phyloP scores from a whole-genome alignment of 2,888 invertebrate species.

The Strigamia transsilvanica region DNA sequence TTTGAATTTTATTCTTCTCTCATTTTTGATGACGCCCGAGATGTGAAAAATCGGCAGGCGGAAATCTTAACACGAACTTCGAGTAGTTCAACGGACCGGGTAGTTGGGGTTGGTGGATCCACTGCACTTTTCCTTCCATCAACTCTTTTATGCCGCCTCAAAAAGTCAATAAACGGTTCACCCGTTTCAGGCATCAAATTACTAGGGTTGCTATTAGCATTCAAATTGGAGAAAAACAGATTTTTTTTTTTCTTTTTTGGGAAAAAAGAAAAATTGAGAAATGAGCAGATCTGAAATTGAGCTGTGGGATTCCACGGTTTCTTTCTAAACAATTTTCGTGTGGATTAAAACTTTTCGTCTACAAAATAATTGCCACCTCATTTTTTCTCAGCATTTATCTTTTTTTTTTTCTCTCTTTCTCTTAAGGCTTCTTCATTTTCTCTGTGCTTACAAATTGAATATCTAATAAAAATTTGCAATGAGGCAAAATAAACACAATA shows the following conservation, averaged over 20 bases:
- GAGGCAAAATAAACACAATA: constrained; percentile 37
- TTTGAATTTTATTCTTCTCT: constrained; percentile 32
- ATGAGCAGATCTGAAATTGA: constrained; percentile 28
- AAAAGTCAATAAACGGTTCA: constrained; percentile 41
- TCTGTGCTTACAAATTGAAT: constrained; percentile 7
- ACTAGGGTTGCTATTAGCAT: constrained; percentile 1
- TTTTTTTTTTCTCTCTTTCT: background rate
- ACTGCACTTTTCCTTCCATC: constrained; percentile 39
- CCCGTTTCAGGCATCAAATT: constrained; percentile 22
- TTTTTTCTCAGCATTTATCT: constrained; percentile 8
- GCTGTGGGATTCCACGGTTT: background rate
- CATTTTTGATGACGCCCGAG: background rate
- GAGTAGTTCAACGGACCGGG: constrained; percentile 36
- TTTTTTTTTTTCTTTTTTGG: background rate
- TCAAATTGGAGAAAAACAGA: constrained; percentile 19
- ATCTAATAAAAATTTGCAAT: background rate
- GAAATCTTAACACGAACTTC: constrained; percentile 17
- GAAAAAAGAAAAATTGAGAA: background rate
- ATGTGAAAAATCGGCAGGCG: constrained; percentile 14
- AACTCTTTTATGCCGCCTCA: constrained; percentile 12
- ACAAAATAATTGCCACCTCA: constrained; percentile 9
- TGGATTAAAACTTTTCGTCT: background rate
- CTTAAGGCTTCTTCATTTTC: background rate
- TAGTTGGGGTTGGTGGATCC: constrained; percentile 18
- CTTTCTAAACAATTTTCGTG: background rate